A percentile compares a stretch with the other conserved stretches of the same genome.
phyloP scores from a whole-genome alignment of 2,888 invertebrate genomes.

The Scrobipalpa atriplicella region DNA sequence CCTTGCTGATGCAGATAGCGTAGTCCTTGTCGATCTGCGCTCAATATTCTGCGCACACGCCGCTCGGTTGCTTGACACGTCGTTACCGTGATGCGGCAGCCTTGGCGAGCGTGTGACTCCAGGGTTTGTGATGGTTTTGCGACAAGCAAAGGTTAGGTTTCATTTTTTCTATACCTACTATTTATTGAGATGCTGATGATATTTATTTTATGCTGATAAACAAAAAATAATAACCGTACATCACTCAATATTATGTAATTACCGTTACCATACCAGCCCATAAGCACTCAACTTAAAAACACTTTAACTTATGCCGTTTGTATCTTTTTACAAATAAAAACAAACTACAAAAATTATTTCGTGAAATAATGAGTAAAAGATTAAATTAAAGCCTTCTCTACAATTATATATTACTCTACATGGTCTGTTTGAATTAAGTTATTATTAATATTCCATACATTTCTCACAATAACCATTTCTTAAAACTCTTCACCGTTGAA shows the following conservation, averaged over 20 bases:
- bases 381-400: background rate
- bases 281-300: too few relatives aligned
- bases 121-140: background rate
- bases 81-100: background rate
- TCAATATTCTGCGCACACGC: background rate
- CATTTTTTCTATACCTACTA: too few relatives aligned
- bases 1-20: background rate
- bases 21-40: constrained; percentile 8
- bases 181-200: too few relatives aligned
- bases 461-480: background rate
- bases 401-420: background rate
- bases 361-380: background rate
- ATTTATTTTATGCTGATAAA: too few relatives aligned
- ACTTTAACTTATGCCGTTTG: too few relatives aligned
- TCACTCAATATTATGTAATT: too few relatives aligned
- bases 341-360: background rate
- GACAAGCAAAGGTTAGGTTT: background rate
- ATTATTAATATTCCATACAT: too few relatives aligned
- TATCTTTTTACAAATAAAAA: background rate
- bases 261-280: too few relatives aligned
- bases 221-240: too few relatives aligned
- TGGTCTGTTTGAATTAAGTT: too few relatives aligned
- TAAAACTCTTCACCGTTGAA: background rate
- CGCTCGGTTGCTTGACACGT: constrained; percentile 7
- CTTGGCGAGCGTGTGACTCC: constrained; percentile 7